Evolutionary conservation across 2,113 vertebrate genomes (phyloP), one percentile per base, ranked within the genome.

Genomic region (Bos javanicus): DNA sequence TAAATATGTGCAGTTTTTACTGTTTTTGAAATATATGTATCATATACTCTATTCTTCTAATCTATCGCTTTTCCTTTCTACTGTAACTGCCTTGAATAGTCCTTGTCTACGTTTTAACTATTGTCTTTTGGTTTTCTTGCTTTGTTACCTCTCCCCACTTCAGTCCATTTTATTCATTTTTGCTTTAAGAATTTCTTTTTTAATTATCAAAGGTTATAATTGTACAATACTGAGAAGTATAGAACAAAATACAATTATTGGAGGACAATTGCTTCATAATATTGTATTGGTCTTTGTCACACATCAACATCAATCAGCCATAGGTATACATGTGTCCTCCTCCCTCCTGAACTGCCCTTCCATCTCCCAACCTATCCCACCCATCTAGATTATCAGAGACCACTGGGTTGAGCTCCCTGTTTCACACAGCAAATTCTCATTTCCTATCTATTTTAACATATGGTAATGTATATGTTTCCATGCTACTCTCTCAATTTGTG

Each of bases 401-500:
- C 19, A 39, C 19, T 71, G n/a, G 19, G 19, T 36, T 11, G 67
- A 71, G 67, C 19, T 36, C 19, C n/a, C 67, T 23, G 2, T 71
- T 71, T 71, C 67, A 71, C 62, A n/a, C 4, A 71, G 17, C 19
- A 71, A 71, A 71, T 71, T 71, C 67, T 71, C n/a, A 71, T 71
- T 71, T 71, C 10, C 9, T 36, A 21, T 11, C 64, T 36, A 36
- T 71, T 71, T 12, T 71, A 71, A 71, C 67, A 39, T 36, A 21
- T 36, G 19, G 19, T 71, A 39, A 71, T 71, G 67, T 36, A 36
- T 11, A 36, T 71, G 64, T 71, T 71, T 71, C n/a, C n/a, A 39
- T 36, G 67, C 19, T 39, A 36, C 17, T 36, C 4, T 71, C 9
- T 39, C n/a, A 36, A 23, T 21, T n/a, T 0, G 0, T 36, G n/a